Evolutionary conservation across 2,888 invertebrate genomes (phyloP).

Genomic region (Brenthis ino): DNA sequence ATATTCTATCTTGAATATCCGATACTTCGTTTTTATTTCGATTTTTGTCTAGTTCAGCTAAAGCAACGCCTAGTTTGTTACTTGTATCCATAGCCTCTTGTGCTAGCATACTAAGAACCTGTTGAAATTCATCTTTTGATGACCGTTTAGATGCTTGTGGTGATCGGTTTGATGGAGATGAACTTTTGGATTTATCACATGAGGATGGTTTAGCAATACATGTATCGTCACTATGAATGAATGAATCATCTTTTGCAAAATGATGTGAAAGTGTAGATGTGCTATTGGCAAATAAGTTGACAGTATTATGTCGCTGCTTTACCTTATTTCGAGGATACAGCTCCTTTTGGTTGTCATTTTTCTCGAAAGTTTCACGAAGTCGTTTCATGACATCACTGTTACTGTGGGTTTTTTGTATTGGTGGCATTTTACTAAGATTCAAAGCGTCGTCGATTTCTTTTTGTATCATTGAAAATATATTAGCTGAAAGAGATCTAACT

Average conservation of each 20-base stretch:
- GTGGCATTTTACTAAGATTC: slow-evolving; percentile 74
- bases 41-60: slow-evolving; percentile 82
- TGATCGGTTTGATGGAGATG: slow-evolving; percentile 82
- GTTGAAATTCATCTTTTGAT: slow-evolving; percentile 84
- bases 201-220: slow-evolving; percentile 76
- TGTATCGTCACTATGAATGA: slow-evolving; percentile 75
- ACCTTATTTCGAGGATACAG: slow-evolving; percentile 76
- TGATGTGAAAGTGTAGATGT: slow-evolving; percentile 70
- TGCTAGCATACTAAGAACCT: slow-evolving; percentile 87
- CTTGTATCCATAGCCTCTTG: slow-evolving; percentile 89
- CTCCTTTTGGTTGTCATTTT: slow-evolving; percentile 68
- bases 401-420: slow-evolving; percentile 84
- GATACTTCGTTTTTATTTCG: slow-evolving; percentile 67
- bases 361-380: slow-evolving; percentile 73
- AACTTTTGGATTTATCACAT: slow-evolving; percentile 79
- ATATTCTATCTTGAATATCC: slow-evolving; percentile 75
- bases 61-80: slow-evolving; percentile 85
- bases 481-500: slow-evolving; percentile 91
- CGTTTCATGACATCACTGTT: slow-evolving; percentile 82
- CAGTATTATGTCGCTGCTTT: slow-evolving; percentile 79
- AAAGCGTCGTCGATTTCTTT: slow-evolving; percentile 84
- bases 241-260: slow-evolving; percentile 80
- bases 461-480: slow-evolving; percentile 89
- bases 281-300: slow-evolving; percentile 77
- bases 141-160: slow-evolving; percentile 75